phyloP scores from a whole-genome alignment of 2,888 invertebrate genomes.

The Stenichneumon culpator region DNA sequence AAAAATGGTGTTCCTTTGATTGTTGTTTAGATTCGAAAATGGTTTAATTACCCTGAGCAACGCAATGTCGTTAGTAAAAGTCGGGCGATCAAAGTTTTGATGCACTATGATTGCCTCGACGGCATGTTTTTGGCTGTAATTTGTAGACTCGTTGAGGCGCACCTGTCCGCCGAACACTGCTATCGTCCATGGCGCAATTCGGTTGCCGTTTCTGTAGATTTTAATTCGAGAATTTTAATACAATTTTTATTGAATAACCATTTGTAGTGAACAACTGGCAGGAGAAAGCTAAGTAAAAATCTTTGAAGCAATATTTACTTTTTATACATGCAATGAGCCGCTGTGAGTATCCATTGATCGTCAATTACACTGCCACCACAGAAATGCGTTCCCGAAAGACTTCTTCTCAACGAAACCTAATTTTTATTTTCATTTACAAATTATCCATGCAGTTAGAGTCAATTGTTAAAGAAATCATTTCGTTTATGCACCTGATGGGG shows the following conservation, averaged over 20 bases:
- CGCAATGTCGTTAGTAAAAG: conserved; percentile 77
- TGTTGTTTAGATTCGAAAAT: not conserved
- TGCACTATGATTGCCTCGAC: conserved; percentile 73
- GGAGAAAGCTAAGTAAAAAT: not conserved
- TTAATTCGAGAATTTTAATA: not conserved
- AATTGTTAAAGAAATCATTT: not conserved
- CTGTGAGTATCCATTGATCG: conserved; percentile 74
- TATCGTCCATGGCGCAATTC: conserved; percentile 70
- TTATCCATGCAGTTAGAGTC: not conserved
- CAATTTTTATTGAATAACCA: not conserved
- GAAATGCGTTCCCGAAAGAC: conserved; percentile 74
- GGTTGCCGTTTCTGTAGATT: conserved; percentile 18
- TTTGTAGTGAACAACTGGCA: not conserved
- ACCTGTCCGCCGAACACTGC: conserved; percentile 75
- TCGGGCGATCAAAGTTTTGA: conserved; percentile 52
- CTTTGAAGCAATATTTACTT: conserved; percentile 58
- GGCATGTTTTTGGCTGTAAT: conserved; percentile 68
- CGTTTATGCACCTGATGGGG: conserved; percentile 51
- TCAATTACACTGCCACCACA: conserved; percentile 78
- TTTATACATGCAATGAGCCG: conserved; percentile 78
- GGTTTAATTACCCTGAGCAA: conserved; percentile 74
- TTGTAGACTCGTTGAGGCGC: conserved; percentile 44
- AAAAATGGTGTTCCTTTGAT: conserved; percentile 12
- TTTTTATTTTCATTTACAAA: not conserved
- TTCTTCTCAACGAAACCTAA: conserved; percentile 78